phyloP scores from a whole-genome alignment of 2,113 vertebrate genomes.

The Taxidea taxus region DNA sequence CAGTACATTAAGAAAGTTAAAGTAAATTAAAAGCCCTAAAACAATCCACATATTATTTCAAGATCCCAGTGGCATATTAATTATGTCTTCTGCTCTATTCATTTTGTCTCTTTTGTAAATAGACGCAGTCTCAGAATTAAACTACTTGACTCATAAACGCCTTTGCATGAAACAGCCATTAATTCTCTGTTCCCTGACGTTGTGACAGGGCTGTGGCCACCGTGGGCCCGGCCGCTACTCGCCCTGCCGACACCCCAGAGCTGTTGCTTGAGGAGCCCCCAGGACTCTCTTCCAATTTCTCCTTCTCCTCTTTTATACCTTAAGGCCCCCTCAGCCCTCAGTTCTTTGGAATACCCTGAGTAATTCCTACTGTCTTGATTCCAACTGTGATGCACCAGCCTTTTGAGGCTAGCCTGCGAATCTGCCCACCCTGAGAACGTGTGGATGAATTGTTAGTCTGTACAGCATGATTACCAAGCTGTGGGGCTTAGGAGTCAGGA shows the following conservation, averaged over 20 bases:
- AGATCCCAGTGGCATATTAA: slow-evolving; percentile 27
- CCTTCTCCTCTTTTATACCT: background rate
- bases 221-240: background rate
- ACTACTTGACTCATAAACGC: background rate
- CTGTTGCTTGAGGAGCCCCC: accelerated
- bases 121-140: background rate
- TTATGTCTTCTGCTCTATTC: background rate
- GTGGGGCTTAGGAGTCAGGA: background rate
- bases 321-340: background rate
- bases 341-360: background rate
- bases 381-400: background rate
- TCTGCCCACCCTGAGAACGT: background rate
- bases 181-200: background rate
- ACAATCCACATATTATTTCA: slow-evolving; percentile 54
- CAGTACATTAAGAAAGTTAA: slow-evolving; percentile 44
- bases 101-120: slow-evolving; percentile 43
- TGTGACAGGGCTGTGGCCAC: background rate
- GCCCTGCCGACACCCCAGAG: background rate
- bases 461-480: background rate
- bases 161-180: background rate
- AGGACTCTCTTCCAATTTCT: background rate
- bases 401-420: background rate
- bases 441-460: background rate
- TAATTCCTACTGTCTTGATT: background rate
- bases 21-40: slow-evolving; percentile 68